Evolutionary conservation across 92 coral and sea anemone species (phyloP).

Genomic region (Diadumene lineata): DNA sequence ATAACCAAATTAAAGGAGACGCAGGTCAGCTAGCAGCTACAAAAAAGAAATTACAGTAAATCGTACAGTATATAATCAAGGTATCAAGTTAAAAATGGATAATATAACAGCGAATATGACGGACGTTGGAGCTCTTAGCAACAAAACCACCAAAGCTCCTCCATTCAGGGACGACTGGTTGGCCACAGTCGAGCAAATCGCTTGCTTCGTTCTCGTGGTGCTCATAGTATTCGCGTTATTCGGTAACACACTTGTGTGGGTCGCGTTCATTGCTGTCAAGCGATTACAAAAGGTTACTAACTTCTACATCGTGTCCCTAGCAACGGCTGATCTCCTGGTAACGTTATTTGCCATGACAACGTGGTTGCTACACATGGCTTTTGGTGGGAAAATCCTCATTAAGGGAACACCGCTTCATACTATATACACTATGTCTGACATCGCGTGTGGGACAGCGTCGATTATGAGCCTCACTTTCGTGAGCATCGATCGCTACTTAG

Average conservation of each 20-base stretch:
- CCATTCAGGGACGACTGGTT: background rate
- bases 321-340: constrained; percentile 45
- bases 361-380: constrained; percentile 30
- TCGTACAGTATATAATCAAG: no score
- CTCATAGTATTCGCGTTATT: constrained; percentile 30
- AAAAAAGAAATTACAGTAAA: no score
- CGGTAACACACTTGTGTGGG: constrained; percentile 37
- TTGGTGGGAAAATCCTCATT: background rate
- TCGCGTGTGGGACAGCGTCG: constrained; percentile 44
- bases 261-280: constrained; percentile 33
- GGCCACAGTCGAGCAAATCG: background rate
- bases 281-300: constrained; percentile 45
- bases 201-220: constrained; percentile 7
- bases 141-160: background rate
- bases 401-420: background rate
- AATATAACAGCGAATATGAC: background rate
- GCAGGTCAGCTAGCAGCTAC: no score
- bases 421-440: constrained; percentile 13
- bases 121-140: background rate
- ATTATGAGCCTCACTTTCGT: constrained; percentile 38
- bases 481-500: constrained; percentile 35
- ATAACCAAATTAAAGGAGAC: no score
- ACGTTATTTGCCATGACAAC: constrained; percentile 32
- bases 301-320: constrained; percentile 48
- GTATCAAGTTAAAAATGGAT: background rate